Evolutionary conservation across 2,113 vertebrate genomes (phyloP).

Genomic region (Tragelaphus strepsiceros): DNA sequence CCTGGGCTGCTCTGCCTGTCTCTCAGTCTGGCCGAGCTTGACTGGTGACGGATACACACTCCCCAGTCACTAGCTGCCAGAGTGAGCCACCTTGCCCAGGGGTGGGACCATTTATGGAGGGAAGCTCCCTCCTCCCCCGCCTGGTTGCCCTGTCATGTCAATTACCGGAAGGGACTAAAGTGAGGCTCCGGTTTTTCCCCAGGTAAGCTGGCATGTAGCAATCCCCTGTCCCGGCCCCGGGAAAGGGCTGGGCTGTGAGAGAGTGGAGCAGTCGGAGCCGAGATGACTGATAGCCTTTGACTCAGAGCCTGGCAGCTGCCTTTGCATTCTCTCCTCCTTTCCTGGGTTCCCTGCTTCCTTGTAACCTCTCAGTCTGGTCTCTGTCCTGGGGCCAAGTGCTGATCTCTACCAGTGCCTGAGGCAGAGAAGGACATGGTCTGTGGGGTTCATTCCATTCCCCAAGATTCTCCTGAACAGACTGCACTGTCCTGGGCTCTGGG

Average conservation of each 20-base stretch:
- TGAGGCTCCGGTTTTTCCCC: constrained; percentile 59
- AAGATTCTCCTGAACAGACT: background rate
- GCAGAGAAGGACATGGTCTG: background rate
- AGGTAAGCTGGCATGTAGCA: constrained; percentile 59
- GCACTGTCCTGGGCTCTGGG: background rate
- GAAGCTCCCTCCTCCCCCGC: constrained; percentile 52
- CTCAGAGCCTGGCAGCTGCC: constrained; percentile 47
- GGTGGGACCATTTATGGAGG: constrained; percentile 71
- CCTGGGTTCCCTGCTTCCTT: constrained; percentile 9
- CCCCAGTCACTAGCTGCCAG: constrained; percentile 34
- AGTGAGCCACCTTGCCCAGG: constrained; percentile 69
- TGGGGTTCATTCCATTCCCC: background rate
- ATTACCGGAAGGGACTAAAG: constrained; percentile 64
- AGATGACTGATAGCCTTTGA: constrained; percentile 62
- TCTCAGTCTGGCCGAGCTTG: constrained; percentile 44
- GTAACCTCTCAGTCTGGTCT: background rate
- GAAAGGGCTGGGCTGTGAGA: constrained; percentile 62
- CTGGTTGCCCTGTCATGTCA: constrained; percentile 39
- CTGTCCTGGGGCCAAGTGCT: constrained; percentile 48
- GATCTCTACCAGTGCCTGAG: background rate
- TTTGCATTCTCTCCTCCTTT: constrained; percentile 12
- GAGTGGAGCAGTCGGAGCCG: background rate
- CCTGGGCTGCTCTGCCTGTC: constrained; percentile 23
- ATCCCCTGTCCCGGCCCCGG: constrained; percentile 38
- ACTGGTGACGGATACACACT: constrained; percentile 63